Evolutionary conservation across 2,888 invertebrate genomes (phyloP).

Genomic region (Acrobasis repandana): DNA sequence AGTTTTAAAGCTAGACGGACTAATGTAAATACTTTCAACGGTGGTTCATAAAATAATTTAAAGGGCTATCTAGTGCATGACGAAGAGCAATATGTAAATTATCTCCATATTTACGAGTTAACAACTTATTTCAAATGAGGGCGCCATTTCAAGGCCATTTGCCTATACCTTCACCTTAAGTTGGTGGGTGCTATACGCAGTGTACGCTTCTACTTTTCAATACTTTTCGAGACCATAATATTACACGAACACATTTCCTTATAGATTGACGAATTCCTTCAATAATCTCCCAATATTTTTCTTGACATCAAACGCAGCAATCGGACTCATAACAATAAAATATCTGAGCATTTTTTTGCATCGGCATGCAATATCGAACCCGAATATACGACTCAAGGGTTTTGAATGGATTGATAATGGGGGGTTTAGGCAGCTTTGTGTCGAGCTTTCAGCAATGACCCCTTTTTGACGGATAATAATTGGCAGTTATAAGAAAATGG

Average conservation of each 20-base stretch:
- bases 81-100: no score
- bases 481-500: conserved; percentile 8
- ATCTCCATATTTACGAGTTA: no score
- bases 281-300: conserved; percentile 20
- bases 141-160: no score
- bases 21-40: no score
- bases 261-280: conserved; percentile 6
- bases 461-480: conserved; percentile 4
- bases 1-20: no score
- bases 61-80: no score
- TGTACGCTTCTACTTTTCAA: no score
- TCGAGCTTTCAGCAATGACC: background rate
- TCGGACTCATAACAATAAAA: conserved; percentile 47
- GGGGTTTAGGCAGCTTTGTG: conserved; percentile 13
- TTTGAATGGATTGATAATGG: conserved; percentile 17
- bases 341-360: conserved; percentile 36
- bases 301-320: conserved; percentile 25
- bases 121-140: no score
- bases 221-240: no score
- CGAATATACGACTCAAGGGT: conserved; percentile 17
- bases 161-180: no score
- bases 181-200: no score
- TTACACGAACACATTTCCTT: background rate
- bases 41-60: no score
- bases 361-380: conserved; percentile 22